These are phyloP conservation scores for Deroplatys truncata DNA, from an alignment of 2,888 invertebrate species.

Conservation along the genomic window DNA sequence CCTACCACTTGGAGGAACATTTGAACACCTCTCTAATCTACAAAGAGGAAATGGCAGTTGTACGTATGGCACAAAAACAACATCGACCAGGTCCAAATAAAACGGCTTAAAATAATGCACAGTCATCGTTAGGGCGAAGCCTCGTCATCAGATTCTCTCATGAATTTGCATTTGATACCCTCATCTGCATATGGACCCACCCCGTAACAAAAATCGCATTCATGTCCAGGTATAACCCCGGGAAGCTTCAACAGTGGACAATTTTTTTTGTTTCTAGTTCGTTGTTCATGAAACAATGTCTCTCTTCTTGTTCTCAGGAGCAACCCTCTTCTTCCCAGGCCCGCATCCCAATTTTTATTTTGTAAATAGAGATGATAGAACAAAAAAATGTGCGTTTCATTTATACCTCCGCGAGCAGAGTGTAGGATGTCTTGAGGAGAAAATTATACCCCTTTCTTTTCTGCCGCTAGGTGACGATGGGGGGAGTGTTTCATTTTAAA, in stretches of 20 bases:
- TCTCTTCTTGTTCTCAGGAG: neutral
- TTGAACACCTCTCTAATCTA: no score
- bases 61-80: neutral
- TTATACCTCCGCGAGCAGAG: constrained; percentile 2
- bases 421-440: constrained; percentile 17
- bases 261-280: neutral
- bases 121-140: constrained; percentile 2
- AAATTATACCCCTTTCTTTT: constrained; percentile 15
- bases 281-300: constrained; percentile 7
- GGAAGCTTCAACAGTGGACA: neutral
- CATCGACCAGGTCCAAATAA: neutral
- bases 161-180: neutral
- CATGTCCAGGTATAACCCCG: neutral
- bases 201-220: constrained; percentile 14
- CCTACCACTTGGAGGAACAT: no score
- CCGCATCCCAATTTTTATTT: neutral
- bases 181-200: neutral
- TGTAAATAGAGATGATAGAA: neutral
- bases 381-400: constrained; percentile 17
- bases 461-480: neutral
- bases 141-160: neutral
- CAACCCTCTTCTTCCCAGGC: neutral
- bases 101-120: neutral
- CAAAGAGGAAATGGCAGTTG: neutral
- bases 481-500: neutral